Evolutionary conservation across 2,113 vertebrate species (phyloP).

Genomic region (Phylloscopus trochiloides): DNA sequence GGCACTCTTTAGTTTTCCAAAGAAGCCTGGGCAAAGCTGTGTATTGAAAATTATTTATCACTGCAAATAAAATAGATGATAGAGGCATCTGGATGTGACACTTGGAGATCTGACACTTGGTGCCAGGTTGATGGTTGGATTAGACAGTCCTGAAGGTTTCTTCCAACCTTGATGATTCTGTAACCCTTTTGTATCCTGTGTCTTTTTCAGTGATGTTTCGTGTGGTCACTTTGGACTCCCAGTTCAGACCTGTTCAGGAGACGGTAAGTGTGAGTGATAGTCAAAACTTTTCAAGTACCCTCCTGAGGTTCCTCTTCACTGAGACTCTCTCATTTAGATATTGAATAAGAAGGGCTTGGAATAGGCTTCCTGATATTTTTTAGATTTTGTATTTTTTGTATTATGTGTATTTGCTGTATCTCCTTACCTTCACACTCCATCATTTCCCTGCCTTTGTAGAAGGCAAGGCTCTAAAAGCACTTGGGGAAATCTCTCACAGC

Average conservation of each 20-base stretch:
- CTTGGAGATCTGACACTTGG: not conserved
- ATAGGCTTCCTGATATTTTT: not conserved
- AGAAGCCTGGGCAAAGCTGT: not conserved
- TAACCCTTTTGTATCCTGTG: not conserved
- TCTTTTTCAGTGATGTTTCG: conserved; percentile 55
- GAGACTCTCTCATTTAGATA: not conserved
- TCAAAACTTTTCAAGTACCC: not conserved
- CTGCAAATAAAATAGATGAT: not conserved
- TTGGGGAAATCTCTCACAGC: not conserved
- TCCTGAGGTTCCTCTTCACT: not conserved
- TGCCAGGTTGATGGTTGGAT: not conserved
- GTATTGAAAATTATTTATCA: not conserved
- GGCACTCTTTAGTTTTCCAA: not conserved
- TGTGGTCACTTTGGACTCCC: conserved; percentile 40
- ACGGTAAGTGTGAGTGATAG: not conserved
- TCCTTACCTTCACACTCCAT: not conserved
- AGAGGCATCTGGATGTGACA: no score
- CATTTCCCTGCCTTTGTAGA: not conserved
- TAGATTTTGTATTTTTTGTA: not conserved
- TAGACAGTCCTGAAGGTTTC: not conserved
- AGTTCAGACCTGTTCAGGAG: conserved; percentile 41
- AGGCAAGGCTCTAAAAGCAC: not conserved
- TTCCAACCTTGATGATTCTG: not conserved
- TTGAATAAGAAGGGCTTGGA: not conserved
- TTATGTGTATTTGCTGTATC: not conserved